Evolutionary conservation across 2,797 vertebrate genomes (phyloP), one percentile per base, ranked within the genome.

Genomic region (Anguilla anguilla): DNA sequence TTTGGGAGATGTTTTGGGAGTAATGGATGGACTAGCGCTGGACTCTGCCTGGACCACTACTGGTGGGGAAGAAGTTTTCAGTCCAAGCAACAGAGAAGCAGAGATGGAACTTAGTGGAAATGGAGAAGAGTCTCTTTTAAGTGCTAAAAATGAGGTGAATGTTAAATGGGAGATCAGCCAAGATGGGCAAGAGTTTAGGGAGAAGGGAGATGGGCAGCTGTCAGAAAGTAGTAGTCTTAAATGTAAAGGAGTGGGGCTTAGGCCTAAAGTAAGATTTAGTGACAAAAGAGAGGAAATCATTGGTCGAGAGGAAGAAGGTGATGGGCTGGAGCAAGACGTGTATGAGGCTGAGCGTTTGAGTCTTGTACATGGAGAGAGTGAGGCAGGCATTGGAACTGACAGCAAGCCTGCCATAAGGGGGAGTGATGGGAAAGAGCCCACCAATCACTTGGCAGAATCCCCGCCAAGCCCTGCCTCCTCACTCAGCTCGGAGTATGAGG

Each of bases 1-100:
- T 95, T 94, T 98, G 90, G 97, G 97, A 85, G 98, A 98, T 17
- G 97, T 98, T 84, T 93, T 98, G 0, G 97, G 97, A 6, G 97
- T 98, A 88, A 98, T 98, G 98, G 97, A 98, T 51, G 95, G 95
- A 88, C 89, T 97, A 90, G 93, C 92, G 31, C 89, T 96, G 43
- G 95, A 96, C 85, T 89, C 91, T 11, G 87, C 89, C 25, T 91
- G 91, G 93, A 87, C 87, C 77, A 72, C 72, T 51, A 86, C 86
- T 69, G 88, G 92, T 49, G 92, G 90, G 15, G 91, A 93, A 19
- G 92, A 94, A 9, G 90, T 89, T 89, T 94, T 94, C 86, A 83
- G 81, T 88, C 84, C 91, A 83, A 91, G 89, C 90, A 94, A 88
- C n/a, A 90, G 67, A 79, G 82, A 86, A 19, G 92, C 89, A 57